These are phyloP conservation scores for Nycticebus coucang DNA, from an alignment of 2,113 vertebrate species.

Conservation along the genomic window DNA sequence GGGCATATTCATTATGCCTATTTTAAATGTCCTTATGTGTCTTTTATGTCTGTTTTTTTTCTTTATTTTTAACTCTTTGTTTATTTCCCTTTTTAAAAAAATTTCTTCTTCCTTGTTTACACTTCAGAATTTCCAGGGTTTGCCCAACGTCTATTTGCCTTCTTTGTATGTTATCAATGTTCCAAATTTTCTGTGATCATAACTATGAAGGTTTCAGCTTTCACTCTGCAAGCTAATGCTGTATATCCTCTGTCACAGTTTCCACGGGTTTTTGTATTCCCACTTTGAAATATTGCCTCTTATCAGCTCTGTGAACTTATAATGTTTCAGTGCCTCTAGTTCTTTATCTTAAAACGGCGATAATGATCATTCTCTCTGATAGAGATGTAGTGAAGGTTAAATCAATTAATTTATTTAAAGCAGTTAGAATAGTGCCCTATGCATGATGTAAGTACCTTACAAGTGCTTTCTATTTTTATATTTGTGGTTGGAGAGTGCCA, in stretches of 20 bases:
- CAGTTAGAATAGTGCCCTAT: neutral
- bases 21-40: neutral
- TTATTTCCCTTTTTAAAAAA: neutral
- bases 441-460: neutral
- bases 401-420: constrained; percentile 45
- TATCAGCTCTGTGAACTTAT: neutral
- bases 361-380: neutral
- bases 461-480: neutral
- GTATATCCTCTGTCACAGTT: neutral
- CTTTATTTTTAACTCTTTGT: neutral
- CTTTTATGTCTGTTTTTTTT: neutral
- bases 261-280: neutral
- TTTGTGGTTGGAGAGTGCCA: neutral
- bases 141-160: neutral
- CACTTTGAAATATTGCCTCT: neutral
- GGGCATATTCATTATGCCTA: neutral
- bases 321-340: neutral
- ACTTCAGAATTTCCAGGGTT: neutral
- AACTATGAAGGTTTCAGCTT: constrained; percentile 17
- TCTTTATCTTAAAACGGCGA: neutral
- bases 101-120: neutral
- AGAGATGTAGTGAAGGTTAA: neutral
- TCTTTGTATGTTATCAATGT: neutral
- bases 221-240: neutral
- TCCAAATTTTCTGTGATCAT: neutral